Evolutionary conservation across 2,888 invertebrate genomes (phyloP), one percentile per base, ranked within the genome.

Genomic region (Machimus atricapillus): DNA sequence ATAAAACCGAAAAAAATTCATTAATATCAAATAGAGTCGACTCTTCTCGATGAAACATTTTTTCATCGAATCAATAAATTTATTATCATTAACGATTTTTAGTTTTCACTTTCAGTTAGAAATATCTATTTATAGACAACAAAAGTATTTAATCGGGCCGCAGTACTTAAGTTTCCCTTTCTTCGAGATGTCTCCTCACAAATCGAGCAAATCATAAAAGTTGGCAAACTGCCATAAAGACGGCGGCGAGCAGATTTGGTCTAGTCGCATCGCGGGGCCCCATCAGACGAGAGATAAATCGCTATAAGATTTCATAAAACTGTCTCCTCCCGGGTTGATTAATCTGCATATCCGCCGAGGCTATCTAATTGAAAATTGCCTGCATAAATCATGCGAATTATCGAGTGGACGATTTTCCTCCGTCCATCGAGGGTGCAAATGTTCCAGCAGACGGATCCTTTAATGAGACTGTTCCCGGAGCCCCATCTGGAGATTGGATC

Each of bases 1-100:
- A 86, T 58, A 86, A 77, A 86, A 87, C 16, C 5, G 37, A 40
- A 76, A 73, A n/a, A 43, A 46, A 73, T 37, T 43, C 27, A 66
- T 85, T n/a, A 46, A 79, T 66, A 12, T 7, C 5, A 46, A 79
- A 23, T 46, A 27, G 66, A 23, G 1, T 23, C 19, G 8, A 23
- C 23, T 58, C 58, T 58, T 58, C 58, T 58, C 9, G 19, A 58
- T 58, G 58, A 58, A 23, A 58, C 4, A n/a, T n/a, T n/a, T 23
- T 19, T 23, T 58, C 58, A 1, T 58, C 58, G 23, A 58, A 58
- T 9, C 58, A 12, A 58, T 58, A 58, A 66, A 66, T 52, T 46
- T 46, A n/a, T 7, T 66, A 66, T 27, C 66, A 66, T 23, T n/a
- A 27, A 27, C 12, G 8, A 66, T 66, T 66, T 27, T 23, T 66